These are phyloP conservation scores for Macrotrachela quadricornifera DNA, from an alignment of 1,140 invertebrate species.

Conservation along the genomic window DNA sequence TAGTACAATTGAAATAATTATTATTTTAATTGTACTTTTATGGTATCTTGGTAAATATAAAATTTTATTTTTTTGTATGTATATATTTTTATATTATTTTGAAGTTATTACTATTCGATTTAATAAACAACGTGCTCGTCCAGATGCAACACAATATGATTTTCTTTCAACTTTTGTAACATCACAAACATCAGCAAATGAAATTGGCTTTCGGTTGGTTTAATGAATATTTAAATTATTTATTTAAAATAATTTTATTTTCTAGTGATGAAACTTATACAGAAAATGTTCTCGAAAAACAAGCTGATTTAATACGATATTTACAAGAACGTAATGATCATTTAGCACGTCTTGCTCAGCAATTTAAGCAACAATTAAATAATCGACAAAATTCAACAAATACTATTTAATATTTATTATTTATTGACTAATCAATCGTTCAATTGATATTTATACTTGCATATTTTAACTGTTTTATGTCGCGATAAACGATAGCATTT, in stretches of 20 bases:
- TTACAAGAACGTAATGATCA: conserved; percentile 21
- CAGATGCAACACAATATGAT: conserved; percentile 18
- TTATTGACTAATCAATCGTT: no score
- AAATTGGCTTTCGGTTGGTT: conserved; percentile 18
- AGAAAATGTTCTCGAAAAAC: conserved; percentile 26
- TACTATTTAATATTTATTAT: no score
- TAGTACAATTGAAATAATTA: conserved; percentile 10
- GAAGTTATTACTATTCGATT: conserved; percentile 14
- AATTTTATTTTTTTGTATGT: conserved; percentile 7
- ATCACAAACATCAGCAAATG: conserved; percentile 11
- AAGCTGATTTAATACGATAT: conserved; percentile 28
- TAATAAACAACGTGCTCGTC: conserved; percentile 14
- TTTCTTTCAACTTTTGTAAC: conserved; percentile 16
- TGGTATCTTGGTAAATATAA: conserved; percentile 14
- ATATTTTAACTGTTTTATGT: no score
- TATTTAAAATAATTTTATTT: conserved; percentile 7
- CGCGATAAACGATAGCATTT: no score
- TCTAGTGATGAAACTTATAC: conserved; percentile 21
- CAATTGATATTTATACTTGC: no score
- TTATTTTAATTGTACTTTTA: conserved; percentile 11
- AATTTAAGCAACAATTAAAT: no score
- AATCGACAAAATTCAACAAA: no score
- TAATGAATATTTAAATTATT: background rate
- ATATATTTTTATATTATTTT: no score
- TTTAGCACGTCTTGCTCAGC: conserved; percentile 8